A percentile compares a stretch with the other conserved stretches of the same genome.
phyloP scores from a whole-genome alignment of 92 coral and sea anemone genomes.

The Metridium senile region DNA sequence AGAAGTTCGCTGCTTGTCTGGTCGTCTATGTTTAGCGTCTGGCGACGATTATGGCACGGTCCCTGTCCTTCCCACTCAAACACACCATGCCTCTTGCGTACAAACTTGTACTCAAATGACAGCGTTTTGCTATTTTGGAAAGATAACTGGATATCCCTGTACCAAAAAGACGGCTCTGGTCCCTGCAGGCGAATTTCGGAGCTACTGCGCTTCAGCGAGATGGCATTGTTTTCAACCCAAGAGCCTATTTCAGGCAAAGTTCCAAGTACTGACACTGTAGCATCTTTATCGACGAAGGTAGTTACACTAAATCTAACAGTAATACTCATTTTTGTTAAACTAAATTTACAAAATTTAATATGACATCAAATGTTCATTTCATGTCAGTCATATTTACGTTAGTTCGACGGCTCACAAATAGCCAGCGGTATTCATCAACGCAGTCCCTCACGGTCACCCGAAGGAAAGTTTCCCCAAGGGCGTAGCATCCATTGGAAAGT shows the following conservation, averaged over 20 bases:
- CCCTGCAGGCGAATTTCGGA: constrained; percentile 24
- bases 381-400: background rate
- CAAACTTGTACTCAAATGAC: constrained; percentile 41
- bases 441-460: background rate
- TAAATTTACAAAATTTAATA: background rate
- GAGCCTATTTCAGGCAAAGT: constrained; percentile 27
- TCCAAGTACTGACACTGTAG: constrained; percentile 35
- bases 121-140: constrained; percentile 8
- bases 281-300: constrained; percentile 25
- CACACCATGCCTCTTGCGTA: constrained; percentile 12
- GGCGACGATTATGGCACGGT: constrained; percentile 33
- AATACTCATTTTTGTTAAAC: constrained; percentile 18
- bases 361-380: background rate
- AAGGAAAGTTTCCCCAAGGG: background rate
- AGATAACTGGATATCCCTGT: constrained; percentile 27
- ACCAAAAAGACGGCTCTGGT: constrained; percentile 41
- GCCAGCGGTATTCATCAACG: background rate
- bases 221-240: constrained; percentile 16
- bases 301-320: constrained; percentile 30
- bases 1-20: constrained; percentile 27
- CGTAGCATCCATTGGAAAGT: background rate
- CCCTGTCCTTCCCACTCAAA: constrained; percentile 46
- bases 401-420: background rate
- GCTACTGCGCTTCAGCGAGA: constrained; percentile 7
- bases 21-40: constrained; percentile 21